These are phyloP conservation scores for Corydoras sp. DNA, from an alignment of 2,113 vertebrate genomes.

Conservation along the genomic window DNA sequence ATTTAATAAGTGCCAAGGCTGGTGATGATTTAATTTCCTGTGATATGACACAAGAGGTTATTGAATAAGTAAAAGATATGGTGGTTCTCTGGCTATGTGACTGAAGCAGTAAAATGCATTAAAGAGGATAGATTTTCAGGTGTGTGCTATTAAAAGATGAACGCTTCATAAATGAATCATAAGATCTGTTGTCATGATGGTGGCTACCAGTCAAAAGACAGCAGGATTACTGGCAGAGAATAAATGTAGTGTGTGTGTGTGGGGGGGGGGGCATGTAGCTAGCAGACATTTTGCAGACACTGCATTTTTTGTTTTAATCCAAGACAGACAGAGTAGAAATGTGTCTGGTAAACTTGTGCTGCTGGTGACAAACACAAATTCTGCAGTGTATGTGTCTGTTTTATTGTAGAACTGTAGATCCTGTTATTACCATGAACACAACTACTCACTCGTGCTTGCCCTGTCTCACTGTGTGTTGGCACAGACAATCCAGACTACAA, in stretches of 20 bases:
- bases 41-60: conserved; percentile 60
- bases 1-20: conserved; percentile 50
- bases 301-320: conserved; percentile 10
- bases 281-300: conserved; percentile 19
- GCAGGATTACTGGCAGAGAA: conserved; percentile 22
- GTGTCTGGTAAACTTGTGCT: conserved; percentile 7
- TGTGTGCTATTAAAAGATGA: conserved; percentile 53
- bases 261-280: neutral
- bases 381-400: neutral
- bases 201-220: conserved; percentile 28
- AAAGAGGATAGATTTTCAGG: conserved; percentile 53
- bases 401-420: neutral
- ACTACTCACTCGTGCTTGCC: too few species aligned
- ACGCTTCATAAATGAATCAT: conserved; percentile 61
- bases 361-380: conserved; percentile 6
- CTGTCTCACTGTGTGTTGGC: neutral
- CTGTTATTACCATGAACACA: conserved; percentile 4
- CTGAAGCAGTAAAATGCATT: conserved; percentile 49
- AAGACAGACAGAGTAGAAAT: conserved; percentile 6
- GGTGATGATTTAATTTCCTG: conserved; percentile 69
- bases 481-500: neutral
- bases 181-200: conserved; percentile 43
- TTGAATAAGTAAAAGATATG: conserved; percentile 58
- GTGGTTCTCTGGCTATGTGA: conserved; percentile 49
- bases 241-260: conserved; percentile 13